These are phyloP conservation scores for Amblyraja radiata DNA, from an alignment of 2,797 vertebrate genomes.

Conservation along the genomic window DNA sequence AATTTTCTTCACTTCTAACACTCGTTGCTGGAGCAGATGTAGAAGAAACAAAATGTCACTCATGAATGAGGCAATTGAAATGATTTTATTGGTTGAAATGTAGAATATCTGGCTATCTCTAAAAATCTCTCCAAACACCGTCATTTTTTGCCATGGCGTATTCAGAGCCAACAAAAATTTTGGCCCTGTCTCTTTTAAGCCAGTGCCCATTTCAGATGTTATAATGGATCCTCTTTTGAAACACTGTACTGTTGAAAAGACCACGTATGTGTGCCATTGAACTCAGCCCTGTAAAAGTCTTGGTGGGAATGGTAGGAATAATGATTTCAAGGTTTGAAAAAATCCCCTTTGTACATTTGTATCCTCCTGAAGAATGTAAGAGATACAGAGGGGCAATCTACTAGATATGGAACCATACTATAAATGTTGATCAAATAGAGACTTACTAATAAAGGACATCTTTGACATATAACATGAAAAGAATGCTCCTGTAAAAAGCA, in stretches of 20 bases:
- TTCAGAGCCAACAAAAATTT: conserved; percentile 18
- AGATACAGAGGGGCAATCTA: background rate
- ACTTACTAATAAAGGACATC: background rate
- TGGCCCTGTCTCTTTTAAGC: background rate
- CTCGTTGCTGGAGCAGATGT: background rate
- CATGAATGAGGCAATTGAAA: background rate
- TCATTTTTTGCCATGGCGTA: background rate
- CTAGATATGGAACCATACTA: background rate
- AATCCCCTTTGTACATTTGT: background rate
- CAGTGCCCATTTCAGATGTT: background rate
- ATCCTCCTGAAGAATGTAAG: background rate
- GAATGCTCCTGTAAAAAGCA: background rate
- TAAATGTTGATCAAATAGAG: background rate
- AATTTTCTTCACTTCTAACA: background rate
- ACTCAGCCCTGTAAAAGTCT: background rate
- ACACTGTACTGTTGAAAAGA: background rate
- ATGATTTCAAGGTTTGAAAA: background rate
- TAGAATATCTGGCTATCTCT: background rate
- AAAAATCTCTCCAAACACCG: background rate
- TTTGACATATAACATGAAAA: background rate
- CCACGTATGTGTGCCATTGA: background rate
- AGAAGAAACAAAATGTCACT: background rate
- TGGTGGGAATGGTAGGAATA: background rate
- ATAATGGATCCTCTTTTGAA: background rate
- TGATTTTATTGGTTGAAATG: background rate